Evolutionary conservation across 2,888 invertebrate genomes (phyloP).

Genomic region (Phrixothrix hirtus): DNA sequence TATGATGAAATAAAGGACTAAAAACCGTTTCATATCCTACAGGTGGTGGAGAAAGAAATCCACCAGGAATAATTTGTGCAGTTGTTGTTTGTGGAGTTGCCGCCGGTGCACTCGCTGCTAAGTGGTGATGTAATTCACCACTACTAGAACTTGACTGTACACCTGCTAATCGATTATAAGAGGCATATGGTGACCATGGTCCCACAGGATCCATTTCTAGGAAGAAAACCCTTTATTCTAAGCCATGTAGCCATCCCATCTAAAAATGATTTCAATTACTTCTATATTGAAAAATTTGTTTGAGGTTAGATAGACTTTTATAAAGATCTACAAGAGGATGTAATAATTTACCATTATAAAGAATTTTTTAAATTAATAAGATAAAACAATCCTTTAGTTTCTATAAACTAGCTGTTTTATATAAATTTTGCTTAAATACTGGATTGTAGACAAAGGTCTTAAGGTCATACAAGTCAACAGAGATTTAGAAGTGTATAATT

Average conservation of each 20-base stretch:
- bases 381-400: too few species aligned
- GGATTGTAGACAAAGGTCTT: slow-evolving; percentile 9
- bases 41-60: slow-evolving; percentile 74
- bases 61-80: slow-evolving; percentile 69
- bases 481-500: too few species aligned
- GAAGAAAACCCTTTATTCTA: slow-evolving; percentile 33
- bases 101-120: slow-evolving; percentile 60
- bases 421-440: too few species aligned
- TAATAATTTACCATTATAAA: too few species aligned
- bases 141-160: slow-evolving; percentile 70
- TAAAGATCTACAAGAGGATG: too few species aligned
- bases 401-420: too few species aligned
- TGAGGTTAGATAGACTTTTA: too few species aligned
- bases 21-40: slow-evolving; percentile 83
- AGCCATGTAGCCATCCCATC: slow-evolving; percentile 55
- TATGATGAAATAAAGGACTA: slow-evolving; percentile 80
- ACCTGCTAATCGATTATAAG: slow-evolving; percentile 80
- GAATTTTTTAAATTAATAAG: too few species aligned
- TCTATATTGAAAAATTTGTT: too few species aligned
- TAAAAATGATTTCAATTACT: too few species aligned
- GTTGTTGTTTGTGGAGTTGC: slow-evolving; percentile 67
- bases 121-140: slow-evolving; percentile 70
- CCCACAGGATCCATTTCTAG: slow-evolving; percentile 82
- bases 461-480: slow-evolving; percentile 4
- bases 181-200: slow-evolving; percentile 83